Percentiles rank a stretch among this genome's conserved stretches.
Conservation (phyloP, 2,113 vertebrate species). For the Oreochromis aureus region DNA sequence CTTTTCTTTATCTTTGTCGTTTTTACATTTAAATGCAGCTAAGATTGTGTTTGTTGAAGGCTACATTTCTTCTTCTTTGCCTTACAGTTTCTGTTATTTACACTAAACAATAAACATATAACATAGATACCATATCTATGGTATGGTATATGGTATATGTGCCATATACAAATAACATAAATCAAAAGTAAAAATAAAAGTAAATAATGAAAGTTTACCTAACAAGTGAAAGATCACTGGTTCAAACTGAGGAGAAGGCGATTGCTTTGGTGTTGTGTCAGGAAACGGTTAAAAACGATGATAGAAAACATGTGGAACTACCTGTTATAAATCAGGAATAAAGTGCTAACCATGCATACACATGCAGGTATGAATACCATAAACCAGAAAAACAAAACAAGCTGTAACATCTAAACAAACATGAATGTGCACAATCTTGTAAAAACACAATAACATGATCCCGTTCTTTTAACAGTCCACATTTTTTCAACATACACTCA, state of each 20-base stretch:
- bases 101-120: background rate
- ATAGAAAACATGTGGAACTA: background rate
- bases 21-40: background rate
- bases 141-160: background rate
- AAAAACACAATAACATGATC: background rate
- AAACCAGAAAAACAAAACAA: background rate
- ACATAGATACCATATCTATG: rapidly evolving
- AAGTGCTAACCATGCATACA: background rate
- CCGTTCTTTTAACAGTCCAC: background rate
- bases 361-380: background rate
- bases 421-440: background rate
- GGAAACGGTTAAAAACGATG: background rate
- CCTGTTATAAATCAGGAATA: background rate
- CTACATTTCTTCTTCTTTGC: background rate
- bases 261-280: background rate
- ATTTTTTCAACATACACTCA: background rate
- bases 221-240: background rate
- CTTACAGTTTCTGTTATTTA: background rate
- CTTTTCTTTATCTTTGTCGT: background rate
- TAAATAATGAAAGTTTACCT: background rate
- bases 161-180: too few relatives aligned
- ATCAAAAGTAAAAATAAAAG: background rate
- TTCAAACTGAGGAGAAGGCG: background rate
- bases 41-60: background rate
- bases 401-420: background rate